These are phyloP conservation scores for Limosa lapponica DNA, from an alignment of 2,797 vertebrate species.

Conservation along the genomic window DNA sequence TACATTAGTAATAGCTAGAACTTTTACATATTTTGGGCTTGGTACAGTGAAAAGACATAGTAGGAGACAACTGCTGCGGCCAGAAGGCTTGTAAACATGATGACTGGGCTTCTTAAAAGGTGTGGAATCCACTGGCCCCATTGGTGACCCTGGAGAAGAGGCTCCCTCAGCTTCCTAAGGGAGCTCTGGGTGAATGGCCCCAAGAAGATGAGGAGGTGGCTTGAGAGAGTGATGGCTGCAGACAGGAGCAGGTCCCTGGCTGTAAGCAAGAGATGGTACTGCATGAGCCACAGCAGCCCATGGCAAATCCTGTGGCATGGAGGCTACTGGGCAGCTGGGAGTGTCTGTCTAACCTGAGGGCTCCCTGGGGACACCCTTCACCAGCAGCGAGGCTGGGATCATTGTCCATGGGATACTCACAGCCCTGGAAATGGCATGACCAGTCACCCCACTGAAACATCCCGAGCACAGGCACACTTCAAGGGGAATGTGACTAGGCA, in stretches of 20 bases:
- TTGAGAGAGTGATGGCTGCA: not conserved
- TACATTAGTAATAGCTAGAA: not conserved
- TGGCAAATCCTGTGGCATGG: not conserved
- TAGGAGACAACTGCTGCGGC: not conserved
- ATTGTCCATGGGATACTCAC: not conserved
- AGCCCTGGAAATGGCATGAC: not conserved
- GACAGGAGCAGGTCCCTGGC: not conserved
- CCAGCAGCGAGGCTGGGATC: not conserved
- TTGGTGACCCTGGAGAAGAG: not conserved
- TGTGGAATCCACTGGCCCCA: not conserved
- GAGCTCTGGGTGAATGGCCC: rapidly evolving
- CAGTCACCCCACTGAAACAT: not conserved
- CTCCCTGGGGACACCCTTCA: not conserved
- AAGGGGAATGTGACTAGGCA: not conserved
- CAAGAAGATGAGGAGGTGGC: not conserved
- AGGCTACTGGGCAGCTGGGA: not conserved
- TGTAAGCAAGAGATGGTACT: not conserved
- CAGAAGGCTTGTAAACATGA: not conserved
- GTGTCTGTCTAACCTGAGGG: not conserved
- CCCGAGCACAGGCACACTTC: rapidly evolving
- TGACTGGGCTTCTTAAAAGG: not conserved
- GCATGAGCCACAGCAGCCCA: not conserved
- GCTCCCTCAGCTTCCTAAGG: not conserved
- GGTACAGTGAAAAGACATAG: not conserved
- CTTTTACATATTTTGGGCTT: not conserved